These are phyloP conservation scores for Cydia pomonella DNA, from an alignment of 1,140 invertebrate genomes.

Conservation along the genomic window DNA sequence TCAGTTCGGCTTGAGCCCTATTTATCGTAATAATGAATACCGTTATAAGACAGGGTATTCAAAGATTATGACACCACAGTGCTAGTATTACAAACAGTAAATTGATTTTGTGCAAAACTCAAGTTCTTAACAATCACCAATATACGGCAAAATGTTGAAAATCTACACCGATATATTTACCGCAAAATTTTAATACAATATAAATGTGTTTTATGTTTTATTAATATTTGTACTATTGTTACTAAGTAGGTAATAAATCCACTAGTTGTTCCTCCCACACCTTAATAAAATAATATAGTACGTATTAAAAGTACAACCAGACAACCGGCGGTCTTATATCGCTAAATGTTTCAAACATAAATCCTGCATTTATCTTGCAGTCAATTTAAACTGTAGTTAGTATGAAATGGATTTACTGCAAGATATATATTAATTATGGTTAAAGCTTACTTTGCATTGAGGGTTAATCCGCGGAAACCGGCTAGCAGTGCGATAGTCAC, in stretches of 20 bases:
- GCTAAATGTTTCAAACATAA: not conserved
- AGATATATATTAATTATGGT: not conserved
- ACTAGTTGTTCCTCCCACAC: too few relatives aligned
- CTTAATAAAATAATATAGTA: too few relatives aligned
- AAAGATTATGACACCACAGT: not conserved
- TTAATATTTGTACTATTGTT: too few relatives aligned
- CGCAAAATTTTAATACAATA: too few relatives aligned
- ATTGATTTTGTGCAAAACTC: not conserved
- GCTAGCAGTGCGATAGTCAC: slow-evolving; percentile 10
- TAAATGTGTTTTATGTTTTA: too few relatives aligned
- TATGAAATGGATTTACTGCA: not conserved
- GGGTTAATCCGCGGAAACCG: slow-evolving; percentile 5
- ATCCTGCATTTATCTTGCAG: not conserved
- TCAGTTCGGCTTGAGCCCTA: not conserved
- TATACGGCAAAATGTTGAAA: not conserved
- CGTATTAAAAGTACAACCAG: too few relatives aligned
- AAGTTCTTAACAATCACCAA: not conserved
- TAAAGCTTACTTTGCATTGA: slow-evolving; percentile 6
- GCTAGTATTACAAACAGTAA: not conserved
- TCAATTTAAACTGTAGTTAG: not conserved
- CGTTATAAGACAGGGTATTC: not conserved
- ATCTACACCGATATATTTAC: too few relatives aligned
- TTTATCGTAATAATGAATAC: slow-evolving; percentile 21
- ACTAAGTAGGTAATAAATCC: too few relatives aligned
- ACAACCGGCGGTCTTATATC: too few relatives aligned